Evolutionary conservation across 2,888 invertebrate species (phyloP).

Genomic region (Pollenia angustigena): DNA sequence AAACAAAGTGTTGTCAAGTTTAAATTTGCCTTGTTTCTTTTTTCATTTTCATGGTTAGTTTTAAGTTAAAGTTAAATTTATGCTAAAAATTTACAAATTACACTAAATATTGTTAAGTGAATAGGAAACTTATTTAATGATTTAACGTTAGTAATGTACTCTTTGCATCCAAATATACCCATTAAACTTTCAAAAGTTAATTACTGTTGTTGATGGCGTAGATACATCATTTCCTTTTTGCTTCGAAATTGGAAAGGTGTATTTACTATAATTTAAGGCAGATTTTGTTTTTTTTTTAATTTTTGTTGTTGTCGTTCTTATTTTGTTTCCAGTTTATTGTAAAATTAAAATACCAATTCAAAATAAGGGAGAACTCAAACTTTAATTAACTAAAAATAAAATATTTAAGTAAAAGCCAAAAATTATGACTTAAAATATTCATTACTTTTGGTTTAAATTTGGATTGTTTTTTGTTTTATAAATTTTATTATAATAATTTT

Average conservation of each 20-base stretch:
- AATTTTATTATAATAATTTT: conserved; percentile 61
- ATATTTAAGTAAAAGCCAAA: conserved; percentile 63
- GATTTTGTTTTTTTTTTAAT: conserved; percentile 85
- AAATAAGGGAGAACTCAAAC: conserved; percentile 25
- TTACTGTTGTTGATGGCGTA: conserved; percentile 58
- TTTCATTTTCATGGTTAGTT: too few species aligned
- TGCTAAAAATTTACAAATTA: neutral
- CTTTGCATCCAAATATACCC: neutral
- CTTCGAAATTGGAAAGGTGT: conserved; percentile 84
- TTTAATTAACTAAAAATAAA: conserved; percentile 11
- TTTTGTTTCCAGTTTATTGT: conserved; percentile 72
- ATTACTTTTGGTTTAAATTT: conserved; percentile 58
- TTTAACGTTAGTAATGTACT: neutral
- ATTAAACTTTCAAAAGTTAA: conserved; percentile 49
- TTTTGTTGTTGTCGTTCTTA: conserved; percentile 32
- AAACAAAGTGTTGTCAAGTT: too few species aligned
- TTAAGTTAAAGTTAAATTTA: too few species aligned
- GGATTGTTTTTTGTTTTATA: conserved; percentile 84
- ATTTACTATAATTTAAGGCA: conserved; percentile 87
- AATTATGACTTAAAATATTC: conserved; percentile 53
- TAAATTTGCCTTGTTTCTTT: too few species aligned
- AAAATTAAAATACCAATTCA: conserved; percentile 29
- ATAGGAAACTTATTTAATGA: too few species aligned
- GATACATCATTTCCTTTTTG: conserved; percentile 59
- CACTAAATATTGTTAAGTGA: neutral